Percentiles rank a stretch among this genome's conserved stretches.
Conservation (phyloP, 2,888 invertebrate species). For the Eristalinus sepulchralis region DNA sequence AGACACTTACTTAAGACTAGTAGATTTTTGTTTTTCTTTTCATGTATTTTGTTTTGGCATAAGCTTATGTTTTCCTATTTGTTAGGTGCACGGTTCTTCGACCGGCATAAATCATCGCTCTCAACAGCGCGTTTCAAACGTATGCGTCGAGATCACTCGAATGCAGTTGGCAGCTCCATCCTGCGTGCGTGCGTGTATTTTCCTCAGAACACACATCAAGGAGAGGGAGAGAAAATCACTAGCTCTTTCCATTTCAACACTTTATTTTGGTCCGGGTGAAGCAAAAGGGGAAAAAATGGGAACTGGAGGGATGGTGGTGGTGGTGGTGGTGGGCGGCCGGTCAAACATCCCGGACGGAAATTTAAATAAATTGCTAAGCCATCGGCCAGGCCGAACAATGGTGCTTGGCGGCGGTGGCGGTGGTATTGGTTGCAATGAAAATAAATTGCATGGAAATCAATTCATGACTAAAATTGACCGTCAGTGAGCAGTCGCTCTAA, state of each 20-base stretch:
- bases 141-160: slow-evolving; percentile 7
- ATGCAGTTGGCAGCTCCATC: slow-evolving; percentile 22
- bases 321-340: neutral
- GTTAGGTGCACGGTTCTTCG: neutral
- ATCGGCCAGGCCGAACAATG: slow-evolving; percentile 3
- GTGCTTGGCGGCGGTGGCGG: neutral
- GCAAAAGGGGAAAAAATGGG: neutral
- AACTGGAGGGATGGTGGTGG: neutral
- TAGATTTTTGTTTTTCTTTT: slow-evolving; percentile 35
- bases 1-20: slow-evolving; percentile 60
- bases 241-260: slow-evolving; percentile 19
- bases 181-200: neutral
- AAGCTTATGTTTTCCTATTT: neutral
- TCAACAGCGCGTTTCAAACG: neutral
- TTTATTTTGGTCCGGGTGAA: slow-evolving; percentile 15
- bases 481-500: neutral
- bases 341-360: slow-evolving; percentile 34
- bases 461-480: slow-evolving; percentile 48
- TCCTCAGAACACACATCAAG: neutral
- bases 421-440: slow-evolving; percentile 5
- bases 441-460: slow-evolving; percentile 57
- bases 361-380: slow-evolving; percentile 53
- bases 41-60: neutral
- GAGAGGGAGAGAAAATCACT: slow-evolving; percentile 47
- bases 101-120: neutral